phyloP scores from a whole-genome alignment of 2,888 invertebrate genomes.

The Aphodius sticticus region DNA sequence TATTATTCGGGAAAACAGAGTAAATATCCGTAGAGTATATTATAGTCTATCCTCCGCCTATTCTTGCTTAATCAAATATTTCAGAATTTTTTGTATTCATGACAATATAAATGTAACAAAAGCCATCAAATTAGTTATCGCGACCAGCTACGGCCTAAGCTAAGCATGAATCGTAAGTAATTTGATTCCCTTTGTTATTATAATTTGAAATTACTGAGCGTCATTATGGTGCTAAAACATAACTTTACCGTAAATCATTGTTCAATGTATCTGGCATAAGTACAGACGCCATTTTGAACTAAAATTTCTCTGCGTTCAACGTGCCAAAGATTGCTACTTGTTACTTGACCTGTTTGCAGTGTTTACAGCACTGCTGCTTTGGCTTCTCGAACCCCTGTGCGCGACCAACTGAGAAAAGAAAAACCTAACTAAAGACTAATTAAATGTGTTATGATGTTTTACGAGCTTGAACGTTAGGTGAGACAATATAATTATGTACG shows the following conservation, averaged over 20 bases:
- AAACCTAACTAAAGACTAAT: slow-evolving; percentile 34
- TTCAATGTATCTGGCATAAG: background rate
- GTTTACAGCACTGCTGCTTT: slow-evolving; percentile 21
- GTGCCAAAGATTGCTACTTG: slow-evolving; percentile 22
- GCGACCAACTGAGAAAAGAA: background rate
- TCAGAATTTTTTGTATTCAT: slow-evolving; percentile 21
- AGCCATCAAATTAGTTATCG: background rate
- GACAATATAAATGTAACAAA: background rate
- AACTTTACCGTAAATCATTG: background rate
- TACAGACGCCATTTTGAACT: slow-evolving; percentile 4
- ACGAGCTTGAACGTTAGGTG: slow-evolving; percentile 37
- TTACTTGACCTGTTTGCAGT: background rate
- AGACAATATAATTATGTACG: slow-evolving; percentile 31
- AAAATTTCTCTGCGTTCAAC: slow-evolving; percentile 9
- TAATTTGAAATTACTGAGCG: background rate
- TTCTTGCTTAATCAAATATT: slow-evolving; percentile 14
- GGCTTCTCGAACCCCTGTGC: slow-evolving; percentile 25
- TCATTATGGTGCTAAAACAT: background rate
- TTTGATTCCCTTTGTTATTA: background rate
- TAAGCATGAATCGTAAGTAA: background rate
- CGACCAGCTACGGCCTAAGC: background rate
- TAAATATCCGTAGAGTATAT: slow-evolving; percentile 19
- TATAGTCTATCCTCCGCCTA: background rate
- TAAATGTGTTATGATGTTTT: slow-evolving; percentile 30
- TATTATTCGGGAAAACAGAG: slow-evolving; percentile 19